phyloP scores from a whole-genome alignment of 1,140 invertebrate genomes.

The Drosophila sucinea region DNA sequence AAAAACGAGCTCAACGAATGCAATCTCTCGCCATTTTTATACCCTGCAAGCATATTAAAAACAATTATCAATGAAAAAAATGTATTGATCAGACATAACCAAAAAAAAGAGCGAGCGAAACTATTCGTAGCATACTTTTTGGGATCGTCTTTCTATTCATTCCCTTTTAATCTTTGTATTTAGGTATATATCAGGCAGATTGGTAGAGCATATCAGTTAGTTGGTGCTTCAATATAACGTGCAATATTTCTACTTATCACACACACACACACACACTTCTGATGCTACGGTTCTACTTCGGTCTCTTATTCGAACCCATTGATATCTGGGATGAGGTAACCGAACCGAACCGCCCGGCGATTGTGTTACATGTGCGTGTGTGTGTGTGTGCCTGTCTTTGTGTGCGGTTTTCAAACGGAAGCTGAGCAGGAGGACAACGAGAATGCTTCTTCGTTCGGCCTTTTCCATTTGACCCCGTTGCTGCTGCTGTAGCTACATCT shows the following conservation, averaged over 20 bases:
- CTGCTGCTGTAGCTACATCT: conserved; percentile 43
- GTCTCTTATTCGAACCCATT: conserved; percentile 51
- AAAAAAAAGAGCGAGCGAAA: too few relatives aligned
- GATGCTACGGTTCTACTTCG: conserved; percentile 15
- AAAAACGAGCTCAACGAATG: conserved; percentile 34
- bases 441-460: conserved; percentile 48
- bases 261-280: conserved; percentile 28
- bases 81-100: too few relatives aligned
- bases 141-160: neutral
- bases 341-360: conserved; percentile 30
- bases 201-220: neutral
- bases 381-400: conserved; percentile 39
- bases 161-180: neutral
- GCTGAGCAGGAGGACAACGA: conserved; percentile 47
- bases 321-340: conserved; percentile 50
- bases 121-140: neutral
- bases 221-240: neutral
- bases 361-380: conserved; percentile 38
- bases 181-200: neutral
- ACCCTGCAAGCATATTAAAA: neutral
- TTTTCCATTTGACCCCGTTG: conserved; percentile 79
- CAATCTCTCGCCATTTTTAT: conserved; percentile 49
- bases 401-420: conserved; percentile 77
- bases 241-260: conserved; percentile 36
- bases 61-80: neutral